A percentile compares a stretch with the other conserved stretches of the same genome.
phyloP scores from a whole-genome alignment of 1,140 invertebrate genomes.

The Orchesella cincta region DNA sequence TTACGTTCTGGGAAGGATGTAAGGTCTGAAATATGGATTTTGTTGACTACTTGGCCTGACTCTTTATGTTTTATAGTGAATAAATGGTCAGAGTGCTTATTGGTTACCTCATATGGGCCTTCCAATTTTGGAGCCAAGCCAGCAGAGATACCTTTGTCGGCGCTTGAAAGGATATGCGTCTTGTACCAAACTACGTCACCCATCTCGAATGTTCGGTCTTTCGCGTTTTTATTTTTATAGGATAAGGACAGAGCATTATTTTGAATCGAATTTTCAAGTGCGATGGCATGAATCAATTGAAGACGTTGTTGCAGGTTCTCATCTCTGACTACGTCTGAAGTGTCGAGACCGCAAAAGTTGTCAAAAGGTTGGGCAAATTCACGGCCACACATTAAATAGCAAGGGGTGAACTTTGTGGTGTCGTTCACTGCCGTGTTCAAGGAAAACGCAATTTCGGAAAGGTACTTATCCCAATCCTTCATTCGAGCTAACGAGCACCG shows the following conservation, averaged over 20 bases:
- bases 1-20: too few species aligned
- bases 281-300: background rate
- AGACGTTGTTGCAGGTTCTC: background rate
- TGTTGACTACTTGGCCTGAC: background rate
- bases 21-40: background rate
- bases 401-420: conserved; percentile 54
- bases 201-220: background rate
- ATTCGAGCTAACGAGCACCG: conserved; percentile 40
- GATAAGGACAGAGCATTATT: background rate
- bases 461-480: conserved; percentile 52
- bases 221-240: background rate
- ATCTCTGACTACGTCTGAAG: background rate
- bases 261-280: background rate
- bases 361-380: conserved; percentile 50
- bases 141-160: conserved; percentile 10
- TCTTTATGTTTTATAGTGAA: background rate
- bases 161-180: background rate
- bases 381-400: conserved; percentile 55
- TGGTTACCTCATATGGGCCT: background rate
- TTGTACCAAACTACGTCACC: conserved; percentile 17
- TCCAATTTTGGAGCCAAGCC: background rate
- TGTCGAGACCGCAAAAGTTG: background rate
- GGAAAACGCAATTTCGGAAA: conserved; percentile 56
- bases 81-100: background rate
- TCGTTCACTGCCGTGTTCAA: conserved; percentile 55